Evolutionary conservation across 1,140 invertebrate species (phyloP).

Genomic region (Ooceraea biroi): DNA sequence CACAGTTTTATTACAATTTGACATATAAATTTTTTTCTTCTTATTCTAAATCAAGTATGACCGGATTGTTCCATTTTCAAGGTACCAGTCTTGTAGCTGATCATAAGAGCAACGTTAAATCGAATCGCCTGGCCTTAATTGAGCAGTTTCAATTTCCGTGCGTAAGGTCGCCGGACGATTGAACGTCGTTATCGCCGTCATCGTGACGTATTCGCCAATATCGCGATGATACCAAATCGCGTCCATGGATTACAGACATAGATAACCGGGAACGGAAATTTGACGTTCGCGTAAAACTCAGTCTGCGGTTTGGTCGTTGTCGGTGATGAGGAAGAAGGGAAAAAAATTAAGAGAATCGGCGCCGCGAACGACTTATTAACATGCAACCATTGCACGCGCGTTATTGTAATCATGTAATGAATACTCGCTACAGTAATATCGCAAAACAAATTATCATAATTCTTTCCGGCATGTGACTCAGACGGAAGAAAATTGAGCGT

Average conservation of each 20-base stretch:
- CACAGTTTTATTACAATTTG: neutral
- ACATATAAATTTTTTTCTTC: neutral
- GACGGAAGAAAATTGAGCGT: conserved; percentile 1
- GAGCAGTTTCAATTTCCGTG: conserved; percentile 29
- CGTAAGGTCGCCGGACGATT: conserved; percentile 28
- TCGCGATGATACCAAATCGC: neutral
- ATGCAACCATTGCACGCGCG: neutral
- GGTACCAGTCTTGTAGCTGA: neutral
- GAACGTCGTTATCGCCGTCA: conserved; percentile 20
- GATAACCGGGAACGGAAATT: neutral
- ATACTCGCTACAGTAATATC: neutral
- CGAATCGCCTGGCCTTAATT: conserved; percentile 15
- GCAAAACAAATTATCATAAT: conserved; percentile 25
- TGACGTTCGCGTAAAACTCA: neutral
- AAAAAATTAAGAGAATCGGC: neutral
- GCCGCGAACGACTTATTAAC: neutral
- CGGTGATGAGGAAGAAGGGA: neutral
- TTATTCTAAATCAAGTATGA: neutral
- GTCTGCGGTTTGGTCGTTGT: neutral
- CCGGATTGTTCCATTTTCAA: neutral
- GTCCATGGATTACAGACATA: neutral
- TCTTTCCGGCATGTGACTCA: conserved; percentile 3
- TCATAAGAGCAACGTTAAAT: conserved; percentile 17
- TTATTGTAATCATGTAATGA: conserved; percentile 28
- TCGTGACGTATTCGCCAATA: conserved; percentile 1